Conservation (phyloP, 2,797 vertebrate genomes). For the Nyctibius grandis region DNA sequence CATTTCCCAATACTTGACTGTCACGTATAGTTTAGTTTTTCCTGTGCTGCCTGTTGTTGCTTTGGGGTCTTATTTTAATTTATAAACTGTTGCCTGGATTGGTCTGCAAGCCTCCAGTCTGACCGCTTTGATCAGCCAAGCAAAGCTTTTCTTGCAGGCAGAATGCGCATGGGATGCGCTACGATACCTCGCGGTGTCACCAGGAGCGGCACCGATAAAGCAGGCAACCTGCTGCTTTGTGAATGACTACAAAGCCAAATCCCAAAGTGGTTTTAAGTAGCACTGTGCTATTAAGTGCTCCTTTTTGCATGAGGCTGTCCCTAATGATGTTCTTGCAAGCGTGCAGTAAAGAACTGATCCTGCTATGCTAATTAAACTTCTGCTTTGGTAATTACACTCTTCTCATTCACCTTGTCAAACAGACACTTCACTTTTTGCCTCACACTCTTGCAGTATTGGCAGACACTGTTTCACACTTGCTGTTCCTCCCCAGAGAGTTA, state of each 20-base stretch:
- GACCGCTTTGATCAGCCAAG: not conserved
- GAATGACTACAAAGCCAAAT: not conserved
- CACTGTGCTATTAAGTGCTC: not conserved
- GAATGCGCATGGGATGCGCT: accelerated
- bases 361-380: not conserved
- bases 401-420: not conserved
- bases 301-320: not conserved
- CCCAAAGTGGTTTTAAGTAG: not conserved
- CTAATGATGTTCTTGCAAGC: not conserved
- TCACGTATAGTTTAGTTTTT: not conserved
- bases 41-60: not conserved
- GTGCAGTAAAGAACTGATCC: not conserved
- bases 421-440: not conserved
- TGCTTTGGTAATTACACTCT: not conserved
- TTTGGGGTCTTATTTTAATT: not conserved
- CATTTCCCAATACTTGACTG: not conserved
- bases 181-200: accelerated
- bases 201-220: not conserved
- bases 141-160: not conserved
- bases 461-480: not conserved
- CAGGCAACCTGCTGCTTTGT: not conserved
- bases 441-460: not conserved
- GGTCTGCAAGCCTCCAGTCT: not conserved
- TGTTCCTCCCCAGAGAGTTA: not conserved
- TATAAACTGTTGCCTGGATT: not conserved